These are phyloP conservation scores for Heteronetta atricapilla DNA, from an alignment of 2,113 vertebrate species.

Conservation along the genomic window DNA sequence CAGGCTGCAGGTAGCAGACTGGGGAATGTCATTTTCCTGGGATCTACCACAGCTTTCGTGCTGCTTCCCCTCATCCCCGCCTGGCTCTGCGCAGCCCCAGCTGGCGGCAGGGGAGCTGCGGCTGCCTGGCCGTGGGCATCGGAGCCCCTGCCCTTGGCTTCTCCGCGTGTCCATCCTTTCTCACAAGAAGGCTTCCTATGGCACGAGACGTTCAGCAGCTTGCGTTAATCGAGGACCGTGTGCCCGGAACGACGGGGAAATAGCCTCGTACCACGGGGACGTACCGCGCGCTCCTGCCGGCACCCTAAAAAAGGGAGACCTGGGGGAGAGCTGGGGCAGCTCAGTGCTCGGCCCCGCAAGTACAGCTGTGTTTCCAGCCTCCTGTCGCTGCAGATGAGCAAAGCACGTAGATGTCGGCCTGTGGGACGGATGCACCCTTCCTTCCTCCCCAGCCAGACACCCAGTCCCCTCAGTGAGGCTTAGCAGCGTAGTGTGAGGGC, in stretches of 20 bases:
- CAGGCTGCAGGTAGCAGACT: accelerated
- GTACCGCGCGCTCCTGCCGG: accelerated
- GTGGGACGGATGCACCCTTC: not conserved
- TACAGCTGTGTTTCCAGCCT: not conserved
- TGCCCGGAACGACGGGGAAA: not conserved
- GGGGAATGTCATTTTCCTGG: not conserved
- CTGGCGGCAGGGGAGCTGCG: not conserved
- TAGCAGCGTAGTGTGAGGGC: accelerated
- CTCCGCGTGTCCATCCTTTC: not conserved
- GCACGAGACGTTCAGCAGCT: not conserved
- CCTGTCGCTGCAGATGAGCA: not conserved
- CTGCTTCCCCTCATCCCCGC: not conserved
- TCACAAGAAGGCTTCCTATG: not conserved
- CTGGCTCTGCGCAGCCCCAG: not conserved
- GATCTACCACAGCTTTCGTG: not conserved
- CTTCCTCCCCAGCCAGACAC: not conserved
- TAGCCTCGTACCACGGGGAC: accelerated
- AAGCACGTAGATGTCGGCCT: accelerated
- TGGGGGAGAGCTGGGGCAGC: not conserved
- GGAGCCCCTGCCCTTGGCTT: not conserved
- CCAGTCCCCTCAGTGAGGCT: not conserved
- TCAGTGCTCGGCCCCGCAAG: not conserved
- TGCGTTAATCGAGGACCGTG: not conserved
- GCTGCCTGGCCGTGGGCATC: accelerated
- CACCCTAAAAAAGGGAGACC: not conserved